Evolutionary conservation across 2,113 vertebrate genomes (phyloP).

Genomic region (Myiozetetes cayanensis): DNA sequence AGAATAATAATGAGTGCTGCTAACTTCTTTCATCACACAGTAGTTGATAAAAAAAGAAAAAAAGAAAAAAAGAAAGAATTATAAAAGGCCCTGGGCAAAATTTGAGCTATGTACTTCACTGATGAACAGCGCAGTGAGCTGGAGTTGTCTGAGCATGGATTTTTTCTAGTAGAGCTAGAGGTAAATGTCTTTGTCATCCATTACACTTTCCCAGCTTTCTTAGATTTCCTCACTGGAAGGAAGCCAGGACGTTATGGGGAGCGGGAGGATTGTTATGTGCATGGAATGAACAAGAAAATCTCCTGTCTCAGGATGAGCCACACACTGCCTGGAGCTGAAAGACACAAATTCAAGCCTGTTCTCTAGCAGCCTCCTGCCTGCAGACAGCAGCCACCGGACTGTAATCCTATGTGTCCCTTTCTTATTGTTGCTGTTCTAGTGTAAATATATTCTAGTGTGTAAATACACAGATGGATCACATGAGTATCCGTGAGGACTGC

Average conservation of each 20-base stretch:
- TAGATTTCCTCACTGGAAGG: constrained; percentile 35
- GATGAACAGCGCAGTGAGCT: not conserved
- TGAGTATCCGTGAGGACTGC: accelerated
- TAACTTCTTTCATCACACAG: not conserved
- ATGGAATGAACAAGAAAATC: constrained; percentile 30
- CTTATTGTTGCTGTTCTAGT: not conserved
- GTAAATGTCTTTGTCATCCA: constrained; percentile 47
- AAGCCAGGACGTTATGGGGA: not conserved
- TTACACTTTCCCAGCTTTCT: constrained; percentile 35
- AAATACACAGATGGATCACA: not conserved
- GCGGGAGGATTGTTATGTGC: not conserved
- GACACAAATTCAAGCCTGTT: not conserved
- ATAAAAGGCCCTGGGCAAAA: not conserved
- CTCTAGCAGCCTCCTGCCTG: not conserved
- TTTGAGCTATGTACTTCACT: not conserved
- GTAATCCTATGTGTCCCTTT: not conserved
- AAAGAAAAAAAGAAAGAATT: not conserved
- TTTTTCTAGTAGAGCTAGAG: constrained; percentile 21
- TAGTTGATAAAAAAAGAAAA: not conserved
- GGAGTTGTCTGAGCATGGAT: constrained; percentile 11
- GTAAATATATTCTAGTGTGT: not conserved
- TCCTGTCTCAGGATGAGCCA: not conserved
- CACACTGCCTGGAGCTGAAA: not conserved
- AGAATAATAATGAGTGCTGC: not conserved
- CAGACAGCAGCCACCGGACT: not conserved